phyloP scores from a whole-genome alignment of 2,797 vertebrate genomes.

The Clamator glandarius region DNA sequence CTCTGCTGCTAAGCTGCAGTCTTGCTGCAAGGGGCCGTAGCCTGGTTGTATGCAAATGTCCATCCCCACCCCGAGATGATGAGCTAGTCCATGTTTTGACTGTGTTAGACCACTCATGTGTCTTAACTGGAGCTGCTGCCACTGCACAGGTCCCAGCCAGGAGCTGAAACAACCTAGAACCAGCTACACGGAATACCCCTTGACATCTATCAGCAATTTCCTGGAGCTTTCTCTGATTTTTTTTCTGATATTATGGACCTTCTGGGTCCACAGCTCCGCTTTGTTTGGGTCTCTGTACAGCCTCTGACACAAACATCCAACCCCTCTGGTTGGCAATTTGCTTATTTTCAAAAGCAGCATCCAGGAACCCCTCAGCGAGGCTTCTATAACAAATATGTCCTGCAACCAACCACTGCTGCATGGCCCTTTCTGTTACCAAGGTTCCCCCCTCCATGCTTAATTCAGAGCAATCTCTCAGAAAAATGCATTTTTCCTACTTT shows the following conservation, averaged over 20 bases:
- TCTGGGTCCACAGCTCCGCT: not conserved
- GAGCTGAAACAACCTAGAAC: not conserved
- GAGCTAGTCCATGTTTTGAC: not conserved
- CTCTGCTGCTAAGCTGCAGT: no score
- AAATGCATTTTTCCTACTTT: not conserved
- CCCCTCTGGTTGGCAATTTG: no score
- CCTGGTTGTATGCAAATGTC: not conserved
- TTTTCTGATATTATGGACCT: not conserved
- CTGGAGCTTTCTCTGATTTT: accelerated
- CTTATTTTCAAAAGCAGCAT: not conserved
- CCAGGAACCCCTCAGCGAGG: accelerated
- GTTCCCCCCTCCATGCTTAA: no score
- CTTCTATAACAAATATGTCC: not conserved
- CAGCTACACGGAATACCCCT: not conserved
- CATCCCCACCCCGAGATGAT: accelerated
- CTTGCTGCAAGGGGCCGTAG: not conserved
- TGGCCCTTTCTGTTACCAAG: accelerated
- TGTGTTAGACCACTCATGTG: not conserved
- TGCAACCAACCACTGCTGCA: accelerated
- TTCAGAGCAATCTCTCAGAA: not conserved
- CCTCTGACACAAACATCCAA: not conserved
- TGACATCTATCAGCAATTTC: not conserved
- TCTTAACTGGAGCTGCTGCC: not conserved
- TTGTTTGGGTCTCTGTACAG: not conserved
- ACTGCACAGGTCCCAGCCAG: accelerated